These are phyloP conservation scores for Acronicta aceris DNA, from an alignment of 2,888 invertebrate genomes.

Conservation along the genomic window DNA sequence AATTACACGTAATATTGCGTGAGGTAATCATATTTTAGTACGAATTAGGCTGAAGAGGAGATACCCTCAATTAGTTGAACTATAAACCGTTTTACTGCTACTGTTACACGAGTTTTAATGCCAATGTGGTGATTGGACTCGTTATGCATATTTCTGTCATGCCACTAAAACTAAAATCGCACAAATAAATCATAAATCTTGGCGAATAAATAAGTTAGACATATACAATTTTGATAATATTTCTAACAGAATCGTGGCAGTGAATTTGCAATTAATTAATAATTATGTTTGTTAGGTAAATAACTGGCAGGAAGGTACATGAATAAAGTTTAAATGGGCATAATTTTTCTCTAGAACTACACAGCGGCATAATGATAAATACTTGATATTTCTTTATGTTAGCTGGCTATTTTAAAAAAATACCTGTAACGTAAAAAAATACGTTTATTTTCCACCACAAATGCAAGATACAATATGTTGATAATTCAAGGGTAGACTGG, in stretches of 20 bases:
- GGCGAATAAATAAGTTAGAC: constrained; percentile 18
- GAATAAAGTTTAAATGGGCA: no score
- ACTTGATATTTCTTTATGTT: no score
- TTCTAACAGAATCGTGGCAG: background rate
- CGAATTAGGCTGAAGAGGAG: constrained; percentile 31
- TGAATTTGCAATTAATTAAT: no score
- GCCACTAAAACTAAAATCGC: constrained; percentile 53
- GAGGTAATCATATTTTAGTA: constrained; percentile 51
- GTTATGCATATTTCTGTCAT: constrained; percentile 59
- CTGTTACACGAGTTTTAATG: constrained; percentile 57
- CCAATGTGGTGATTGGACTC: constrained; percentile 63
- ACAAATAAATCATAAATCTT: constrained; percentile 31
- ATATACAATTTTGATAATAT: constrained; percentile 20
- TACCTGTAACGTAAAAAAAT: no score
- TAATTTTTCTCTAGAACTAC: no score
- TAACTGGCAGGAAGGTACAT: no score
- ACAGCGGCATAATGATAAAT: no score
- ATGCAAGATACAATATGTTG: no score
- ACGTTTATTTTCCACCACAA: no score
- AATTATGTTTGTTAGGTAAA: no score
- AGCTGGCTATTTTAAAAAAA: no score
- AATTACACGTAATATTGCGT: constrained; percentile 42
- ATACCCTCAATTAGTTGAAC: constrained; percentile 54
- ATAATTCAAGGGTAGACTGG: no score
- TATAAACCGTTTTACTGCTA: constrained; percentile 65